Conservation (phyloP, 2,888 invertebrate genomes). For the Chaitophorus viminalis region DNA sequence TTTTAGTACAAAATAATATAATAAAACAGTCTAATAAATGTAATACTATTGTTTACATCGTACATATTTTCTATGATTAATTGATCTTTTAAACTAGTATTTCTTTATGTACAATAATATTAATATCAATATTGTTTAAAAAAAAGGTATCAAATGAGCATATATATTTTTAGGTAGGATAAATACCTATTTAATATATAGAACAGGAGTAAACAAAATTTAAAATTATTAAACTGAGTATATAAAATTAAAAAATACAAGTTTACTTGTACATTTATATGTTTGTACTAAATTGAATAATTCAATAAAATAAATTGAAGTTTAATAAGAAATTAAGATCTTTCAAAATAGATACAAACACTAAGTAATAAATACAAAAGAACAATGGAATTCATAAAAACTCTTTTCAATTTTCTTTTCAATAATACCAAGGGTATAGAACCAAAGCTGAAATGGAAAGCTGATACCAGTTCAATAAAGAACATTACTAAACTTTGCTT, state of each 20-base stretch:
- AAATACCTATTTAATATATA: neutral
- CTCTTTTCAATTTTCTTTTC: neutral
- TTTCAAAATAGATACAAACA: neutral
- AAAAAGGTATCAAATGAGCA: slow-evolving; percentile 21
- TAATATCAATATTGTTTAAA: neutral
- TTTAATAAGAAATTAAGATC: slow-evolving; percentile 8
- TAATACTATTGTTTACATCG: slow-evolving; percentile 10
- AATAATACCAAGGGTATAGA: neutral
- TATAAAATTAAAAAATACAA: slow-evolving; percentile 22
- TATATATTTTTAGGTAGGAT: neutral
- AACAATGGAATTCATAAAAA: neutral
- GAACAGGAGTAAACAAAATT: slow-evolving; percentile 7
- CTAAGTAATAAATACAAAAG: neutral
- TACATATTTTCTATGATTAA: slow-evolving; percentile 4
- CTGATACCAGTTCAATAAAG: neutral
- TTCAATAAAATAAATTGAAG: neutral
- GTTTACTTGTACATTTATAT: neutral
- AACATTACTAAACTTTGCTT: neutral
- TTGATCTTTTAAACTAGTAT: slow-evolving; percentile 16
- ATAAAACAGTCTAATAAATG: slow-evolving; percentile 51
- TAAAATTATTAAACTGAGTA: slow-evolving; percentile 37
- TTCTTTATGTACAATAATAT: slow-evolving; percentile 6
- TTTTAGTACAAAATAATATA: slow-evolving; percentile 17
- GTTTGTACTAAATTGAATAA: neutral
- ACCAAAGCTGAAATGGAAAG: neutral